A percentile compares a stretch with the other conserved stretches of the same genome.
phyloP scores from a whole-genome alignment of 2,888 invertebrate species.

The Pristionchus mayeri region DNA sequence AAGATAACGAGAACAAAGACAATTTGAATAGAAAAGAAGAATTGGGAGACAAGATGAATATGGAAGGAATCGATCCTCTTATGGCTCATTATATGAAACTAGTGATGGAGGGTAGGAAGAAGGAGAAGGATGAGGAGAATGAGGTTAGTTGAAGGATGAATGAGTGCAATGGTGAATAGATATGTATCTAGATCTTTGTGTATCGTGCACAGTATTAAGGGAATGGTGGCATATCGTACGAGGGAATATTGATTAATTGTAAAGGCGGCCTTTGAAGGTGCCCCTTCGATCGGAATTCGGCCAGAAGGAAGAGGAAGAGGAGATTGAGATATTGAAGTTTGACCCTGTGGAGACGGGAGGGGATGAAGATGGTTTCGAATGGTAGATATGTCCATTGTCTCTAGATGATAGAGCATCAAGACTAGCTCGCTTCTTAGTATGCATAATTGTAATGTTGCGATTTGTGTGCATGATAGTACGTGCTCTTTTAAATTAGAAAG shows the following conservation, averaged over 20 bases:
- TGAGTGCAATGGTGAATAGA: no score
- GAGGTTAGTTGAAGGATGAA: background rate
- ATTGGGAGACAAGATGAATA: background rate
- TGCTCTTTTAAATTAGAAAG: background rate
- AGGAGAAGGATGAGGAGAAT: constrained; percentile 28
- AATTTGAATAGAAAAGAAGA: no score
- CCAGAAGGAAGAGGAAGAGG: constrained; percentile 25
- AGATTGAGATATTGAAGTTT: background rate
- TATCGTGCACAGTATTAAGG: no score
- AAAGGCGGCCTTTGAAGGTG: constrained; percentile 1
- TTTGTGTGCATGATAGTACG: background rate
- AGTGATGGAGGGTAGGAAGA: constrained; percentile 54
- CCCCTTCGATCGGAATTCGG: background rate
- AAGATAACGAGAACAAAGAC: no score
- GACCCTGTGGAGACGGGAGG: background rate
- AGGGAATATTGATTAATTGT: no score
- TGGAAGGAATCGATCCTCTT: constrained; percentile 60
- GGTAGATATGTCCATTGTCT: constrained; percentile 3
- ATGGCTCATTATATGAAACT: constrained; percentile 65
- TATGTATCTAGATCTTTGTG: background rate
- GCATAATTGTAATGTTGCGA: background rate
- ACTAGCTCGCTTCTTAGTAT: no score
- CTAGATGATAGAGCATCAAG: no score
- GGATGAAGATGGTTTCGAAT: constrained; percentile 36
- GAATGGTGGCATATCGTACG: no score